Percentiles rank a stretch among this genome's conserved stretches.
Conservation (phyloP, 2,888 invertebrate species). For the Ptilodon capucinus region DNA sequence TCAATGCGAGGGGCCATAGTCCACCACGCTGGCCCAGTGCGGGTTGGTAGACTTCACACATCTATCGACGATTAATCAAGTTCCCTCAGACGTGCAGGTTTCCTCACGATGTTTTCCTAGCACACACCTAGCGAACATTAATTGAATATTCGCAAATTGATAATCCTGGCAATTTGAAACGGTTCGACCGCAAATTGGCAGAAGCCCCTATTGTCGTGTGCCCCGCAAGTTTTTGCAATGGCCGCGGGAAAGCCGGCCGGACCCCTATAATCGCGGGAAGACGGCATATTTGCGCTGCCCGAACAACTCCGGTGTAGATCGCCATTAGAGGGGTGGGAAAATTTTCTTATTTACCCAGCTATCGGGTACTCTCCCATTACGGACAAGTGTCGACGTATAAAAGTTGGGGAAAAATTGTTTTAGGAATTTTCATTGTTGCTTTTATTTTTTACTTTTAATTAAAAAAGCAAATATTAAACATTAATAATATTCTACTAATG, state of each 20-base stretch:
- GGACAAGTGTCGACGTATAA: constrained; percentile 7
- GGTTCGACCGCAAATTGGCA: neutral
- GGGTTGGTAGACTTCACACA: no score
- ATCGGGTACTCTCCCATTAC: constrained; percentile 29
- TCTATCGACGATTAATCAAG: no score
- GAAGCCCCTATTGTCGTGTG: neutral
- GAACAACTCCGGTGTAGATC: constrained; percentile 28
- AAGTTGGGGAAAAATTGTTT: neutral
- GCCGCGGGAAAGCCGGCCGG: constrained; percentile 24
- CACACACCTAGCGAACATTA: no score
- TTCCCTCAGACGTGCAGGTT: no score
- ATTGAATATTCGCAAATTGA: no score
- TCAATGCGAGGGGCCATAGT: no score
- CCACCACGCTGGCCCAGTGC: no score
- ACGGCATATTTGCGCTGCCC: constrained; percentile 41
- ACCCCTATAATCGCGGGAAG: constrained; percentile 43
- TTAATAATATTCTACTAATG: no score
- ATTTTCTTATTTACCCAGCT: constrained; percentile 56
- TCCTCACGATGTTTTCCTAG: no score
- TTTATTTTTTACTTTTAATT: no score
- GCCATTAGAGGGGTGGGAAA: constrained; percentile 63
- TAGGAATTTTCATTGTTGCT: neutral
- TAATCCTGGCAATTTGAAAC: neutral
- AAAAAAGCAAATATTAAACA: no score
- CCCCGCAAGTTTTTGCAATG: constrained; percentile 10